These are phyloP conservation scores for Apistogramma diplotaenia DNA, from an alignment of 2,113 vertebrate species.

Conservation along the genomic window DNA sequence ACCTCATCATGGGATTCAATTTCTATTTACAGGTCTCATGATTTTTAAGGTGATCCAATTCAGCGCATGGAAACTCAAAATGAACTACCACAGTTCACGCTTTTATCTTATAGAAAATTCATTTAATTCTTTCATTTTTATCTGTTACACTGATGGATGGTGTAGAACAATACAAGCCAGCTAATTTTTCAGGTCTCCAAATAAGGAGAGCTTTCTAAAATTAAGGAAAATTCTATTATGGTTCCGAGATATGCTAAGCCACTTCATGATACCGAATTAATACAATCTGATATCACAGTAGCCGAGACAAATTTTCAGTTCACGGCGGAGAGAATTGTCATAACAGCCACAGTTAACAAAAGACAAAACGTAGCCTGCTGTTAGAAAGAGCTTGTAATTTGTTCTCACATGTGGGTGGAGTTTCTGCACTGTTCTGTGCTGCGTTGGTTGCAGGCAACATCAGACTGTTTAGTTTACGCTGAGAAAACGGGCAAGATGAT, in stretches of 20 bases:
- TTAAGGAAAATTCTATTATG: background rate
- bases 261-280: conserved; percentile 27
- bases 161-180: background rate
- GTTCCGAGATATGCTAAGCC: conserved; percentile 10
- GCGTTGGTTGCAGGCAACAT: conserved; percentile 20
- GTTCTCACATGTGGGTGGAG: conserved; percentile 23
- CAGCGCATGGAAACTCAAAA: background rate
- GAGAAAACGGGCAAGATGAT: conserved; percentile 22
- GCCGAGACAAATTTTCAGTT: conserved; percentile 46
- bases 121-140: no score
- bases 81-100: background rate
- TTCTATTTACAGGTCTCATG: background rate
- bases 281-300: conserved; percentile 8
- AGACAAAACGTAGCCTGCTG: conserved; percentile 6
- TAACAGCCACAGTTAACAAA: conserved; percentile 18
- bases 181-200: background rate
- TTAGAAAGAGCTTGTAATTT: conserved; percentile 14
- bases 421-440: conserved; percentile 8
- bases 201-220: background rate
- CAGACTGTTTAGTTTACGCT: background rate
- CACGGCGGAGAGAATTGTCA: background rate
- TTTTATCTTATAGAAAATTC: no score
- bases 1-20: conserved; percentile 15
- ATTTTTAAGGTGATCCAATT: conserved; percentile 15
- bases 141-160: background rate